These are phyloP conservation scores for Tyto alba DNA, from an alignment of 2,113 vertebrate species.

Conservation along the genomic window DNA sequence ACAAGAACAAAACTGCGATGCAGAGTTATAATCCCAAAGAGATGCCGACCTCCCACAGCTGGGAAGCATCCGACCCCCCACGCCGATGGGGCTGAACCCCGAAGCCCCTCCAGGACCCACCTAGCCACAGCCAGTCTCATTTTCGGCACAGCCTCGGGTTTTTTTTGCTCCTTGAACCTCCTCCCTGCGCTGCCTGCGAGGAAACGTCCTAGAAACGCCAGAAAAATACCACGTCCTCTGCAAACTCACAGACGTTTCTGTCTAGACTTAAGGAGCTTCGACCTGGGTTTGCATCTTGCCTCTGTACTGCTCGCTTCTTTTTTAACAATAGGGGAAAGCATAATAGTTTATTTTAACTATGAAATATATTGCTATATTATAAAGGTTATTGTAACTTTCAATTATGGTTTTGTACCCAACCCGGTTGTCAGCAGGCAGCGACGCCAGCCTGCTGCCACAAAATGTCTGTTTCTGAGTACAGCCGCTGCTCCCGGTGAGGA, in stretches of 20 bases:
- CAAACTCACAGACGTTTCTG: constrained; percentile 32
- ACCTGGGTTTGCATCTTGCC: constrained; percentile 65
- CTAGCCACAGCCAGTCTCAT: not conserved
- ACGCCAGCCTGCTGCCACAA: constrained; percentile 24
- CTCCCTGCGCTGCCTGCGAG: not conserved
- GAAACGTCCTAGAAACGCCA: not conserved
- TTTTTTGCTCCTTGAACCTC: not conserved
- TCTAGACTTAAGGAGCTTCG: constrained; percentile 32
- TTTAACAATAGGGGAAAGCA: constrained; percentile 72
- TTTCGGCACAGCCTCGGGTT: not conserved
- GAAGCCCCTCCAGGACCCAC: not conserved
- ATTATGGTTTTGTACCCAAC: constrained; percentile 65
- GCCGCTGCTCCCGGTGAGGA: not conserved
- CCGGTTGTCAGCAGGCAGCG: constrained; percentile 3
- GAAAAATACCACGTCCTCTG: not conserved
- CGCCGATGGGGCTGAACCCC: not conserved
- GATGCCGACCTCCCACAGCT: not conserved
- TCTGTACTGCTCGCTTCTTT: constrained; percentile 71
- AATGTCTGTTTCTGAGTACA: constrained; percentile 73
- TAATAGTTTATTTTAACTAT: constrained; percentile 80
- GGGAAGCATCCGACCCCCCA: not conserved
- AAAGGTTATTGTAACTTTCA: constrained; percentile 73
- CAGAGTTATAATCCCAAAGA: constrained; percentile 36
- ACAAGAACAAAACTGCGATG: constrained; percentile 25
- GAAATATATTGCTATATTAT: constrained; percentile 79